Base-by-base conservation (phyloP, 2,113 vertebrate genomes). In the Amblyornis subalaris region DNA sequence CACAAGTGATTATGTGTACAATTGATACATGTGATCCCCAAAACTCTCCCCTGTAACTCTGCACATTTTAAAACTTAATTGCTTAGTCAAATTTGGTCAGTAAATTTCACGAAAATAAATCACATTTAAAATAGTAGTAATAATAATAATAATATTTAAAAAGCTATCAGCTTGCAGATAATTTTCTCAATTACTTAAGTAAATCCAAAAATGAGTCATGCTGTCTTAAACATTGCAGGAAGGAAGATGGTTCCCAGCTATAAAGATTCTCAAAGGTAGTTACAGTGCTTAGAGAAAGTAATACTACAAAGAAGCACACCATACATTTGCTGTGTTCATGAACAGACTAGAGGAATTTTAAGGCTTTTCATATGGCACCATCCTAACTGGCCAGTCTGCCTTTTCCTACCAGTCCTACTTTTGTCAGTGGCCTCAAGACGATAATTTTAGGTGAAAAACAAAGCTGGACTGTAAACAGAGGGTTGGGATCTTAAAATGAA, bases 401-500 rank as follows among this genome's bases (percentile, higher is more conserved):
- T 81, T 71, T 44, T 84, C 61, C 44, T 40, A 48, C 31, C 66
- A n/a, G 35, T 23, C 6, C 14, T 50, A 8, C 2, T 86, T 65
- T 69, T 47, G 25, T 14, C 48, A 22, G 26, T 4, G 3, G 15
- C 22, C 25, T 65, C 53, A 53, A 35, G 40, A 44, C 31, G 5
- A 4, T 26, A 38, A 51, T 72, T 53, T 61, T 28, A 23, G 2
- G 5, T 16, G n/a, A 65, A 57, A 45, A 28, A 20, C 31, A 61
- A 83, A 72, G 33, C 6, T 18, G 15, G 15, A 19, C 35, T 25
- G 6, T 12, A 85, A 72, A 45, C 1, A n/a, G 4, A 21, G 5
- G 1, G 1, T 1, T 4, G 1, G 9, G 3, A 0, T 2, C 31
- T n/a, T 31, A 38, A 7, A 36, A 26, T 7, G 19, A 60, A 36